phyloP scores from a whole-genome alignment of 92 coral and sea anemone species.

The Epizoanthus scotinus region DNA sequence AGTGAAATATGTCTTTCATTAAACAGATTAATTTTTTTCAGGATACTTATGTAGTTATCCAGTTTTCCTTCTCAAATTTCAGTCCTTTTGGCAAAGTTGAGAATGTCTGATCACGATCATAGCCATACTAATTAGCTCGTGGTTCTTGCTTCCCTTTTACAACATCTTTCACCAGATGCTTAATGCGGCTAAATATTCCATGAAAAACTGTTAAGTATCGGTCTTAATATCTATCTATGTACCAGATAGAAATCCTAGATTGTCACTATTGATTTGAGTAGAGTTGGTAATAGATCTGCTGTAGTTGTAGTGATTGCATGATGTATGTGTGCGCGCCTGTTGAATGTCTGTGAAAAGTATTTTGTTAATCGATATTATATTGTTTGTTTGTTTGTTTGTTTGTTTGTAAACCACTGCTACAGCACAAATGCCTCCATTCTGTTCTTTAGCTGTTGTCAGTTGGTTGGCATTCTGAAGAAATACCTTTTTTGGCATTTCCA shows the following conservation, averaged over 20 bases:
- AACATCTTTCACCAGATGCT: background rate
- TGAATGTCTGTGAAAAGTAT: no score
- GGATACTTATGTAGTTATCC: background rate
- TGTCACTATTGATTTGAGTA: no score
- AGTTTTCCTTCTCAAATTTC: slow-evolving; percentile 27
- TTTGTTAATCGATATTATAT: no score
- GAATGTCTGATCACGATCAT: background rate
- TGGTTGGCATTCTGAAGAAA: slow-evolving; percentile 18
- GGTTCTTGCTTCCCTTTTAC: no score
- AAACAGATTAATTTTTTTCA: background rate
- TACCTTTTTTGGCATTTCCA: slow-evolving; percentile 36
- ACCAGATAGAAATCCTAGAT: no score
- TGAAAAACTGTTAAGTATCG: no score
- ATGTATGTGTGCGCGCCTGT: no score
- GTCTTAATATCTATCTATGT: no score
- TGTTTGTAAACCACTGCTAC: background rate
- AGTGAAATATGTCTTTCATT: no score
- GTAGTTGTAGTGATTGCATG: no score
- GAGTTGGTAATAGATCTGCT: no score
- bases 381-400: no score
- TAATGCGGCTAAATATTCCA: background rate
- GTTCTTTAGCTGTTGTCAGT: slow-evolving; percentile 34
- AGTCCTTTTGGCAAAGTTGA: slow-evolving; percentile 14
- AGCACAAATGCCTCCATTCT: background rate
- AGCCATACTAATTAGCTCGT: background rate